These are phyloP conservation scores for Sitobion miscanthi DNA, from an alignment of 1,140 invertebrate species.

Conservation along the genomic window DNA sequence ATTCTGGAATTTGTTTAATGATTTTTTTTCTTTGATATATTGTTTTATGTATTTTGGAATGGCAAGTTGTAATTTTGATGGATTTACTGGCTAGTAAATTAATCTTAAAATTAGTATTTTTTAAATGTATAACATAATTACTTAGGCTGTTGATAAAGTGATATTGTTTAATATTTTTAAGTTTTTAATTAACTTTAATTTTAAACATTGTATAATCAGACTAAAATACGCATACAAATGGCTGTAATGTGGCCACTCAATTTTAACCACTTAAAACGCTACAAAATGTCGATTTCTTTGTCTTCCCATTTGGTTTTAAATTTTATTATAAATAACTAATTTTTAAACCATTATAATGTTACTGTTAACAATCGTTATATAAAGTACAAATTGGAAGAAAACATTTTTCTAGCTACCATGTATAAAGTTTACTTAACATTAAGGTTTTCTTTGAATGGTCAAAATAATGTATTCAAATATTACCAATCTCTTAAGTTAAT, in stretches of 20 bases:
- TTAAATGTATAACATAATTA: not conserved
- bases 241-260: constrained; percentile 18
- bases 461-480: not conserved
- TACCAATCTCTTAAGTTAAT: constrained; percentile 23
- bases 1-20: not conserved
- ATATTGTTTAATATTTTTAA: constrained; percentile 54
- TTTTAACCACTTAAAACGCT: constrained; percentile 39
- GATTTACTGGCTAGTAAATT: not conserved
- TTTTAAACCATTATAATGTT: constrained; percentile 17
- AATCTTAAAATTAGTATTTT: not conserved
- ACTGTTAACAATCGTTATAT: constrained; percentile 36
- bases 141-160: constrained; percentile 52
- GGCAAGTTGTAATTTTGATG: not conserved
- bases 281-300: constrained; percentile 40
- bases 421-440: constrained; percentile 11
- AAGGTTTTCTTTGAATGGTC: not conserved
- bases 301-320: constrained; percentile 40
- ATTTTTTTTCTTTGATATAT: not conserved
- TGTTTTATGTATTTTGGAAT: not conserved
- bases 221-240: constrained; percentile 27
- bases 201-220: constrained; percentile 22
- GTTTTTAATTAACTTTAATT: constrained; percentile 37
- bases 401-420: constrained; percentile 20
- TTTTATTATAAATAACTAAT: constrained; percentile 13
- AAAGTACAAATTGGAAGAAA: constrained; percentile 48